Evolutionary conservation across 1,140 invertebrate genomes (phyloP).

Genomic region (Drosophila lacteicornis): DNA sequence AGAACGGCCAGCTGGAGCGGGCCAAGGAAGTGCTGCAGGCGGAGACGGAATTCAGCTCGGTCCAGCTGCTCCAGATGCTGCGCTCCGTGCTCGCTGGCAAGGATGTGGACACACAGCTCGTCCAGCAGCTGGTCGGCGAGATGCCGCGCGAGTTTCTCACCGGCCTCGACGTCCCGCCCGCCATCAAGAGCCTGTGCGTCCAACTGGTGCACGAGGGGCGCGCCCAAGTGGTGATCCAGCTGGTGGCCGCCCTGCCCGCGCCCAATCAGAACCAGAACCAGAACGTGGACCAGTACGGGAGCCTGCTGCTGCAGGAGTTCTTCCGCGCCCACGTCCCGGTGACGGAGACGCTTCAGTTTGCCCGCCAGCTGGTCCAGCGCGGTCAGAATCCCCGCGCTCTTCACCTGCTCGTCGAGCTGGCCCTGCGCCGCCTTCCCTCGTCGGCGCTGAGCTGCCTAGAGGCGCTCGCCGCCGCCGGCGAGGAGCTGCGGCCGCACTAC

Average conservation of each 20-base stretch:
- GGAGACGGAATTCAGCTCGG: slow-evolving; percentile 44
- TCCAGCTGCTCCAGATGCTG: slow-evolving; percentile 72
- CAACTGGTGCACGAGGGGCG: slow-evolving; percentile 58
- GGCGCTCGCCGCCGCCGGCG: slow-evolving; percentile 39
- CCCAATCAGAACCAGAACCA: slow-evolving; percentile 68
- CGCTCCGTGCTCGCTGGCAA: slow-evolving; percentile 16
- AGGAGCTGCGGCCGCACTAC: slow-evolving; percentile 76
- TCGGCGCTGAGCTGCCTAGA: slow-evolving; percentile 59
- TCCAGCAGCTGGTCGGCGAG: slow-evolving; percentile 52
- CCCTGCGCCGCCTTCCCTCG: slow-evolving; percentile 62
- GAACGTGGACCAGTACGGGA: slow-evolving; percentile 68
- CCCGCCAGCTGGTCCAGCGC: slow-evolving; percentile 45
- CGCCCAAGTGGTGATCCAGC: slow-evolving; percentile 28
- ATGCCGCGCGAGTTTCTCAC: slow-evolving; percentile 59
- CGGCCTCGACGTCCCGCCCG: slow-evolving; percentile 57
- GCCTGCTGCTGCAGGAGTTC: slow-evolving; percentile 64
- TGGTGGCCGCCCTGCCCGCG: slow-evolving; percentile 61
- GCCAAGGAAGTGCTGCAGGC: slow-evolving; percentile 54
- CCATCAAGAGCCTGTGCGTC: slow-evolving; percentile 62
- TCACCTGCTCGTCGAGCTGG: slow-evolving; percentile 67
- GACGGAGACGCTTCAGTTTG: slow-evolving; percentile 62
- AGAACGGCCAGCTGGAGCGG: slow-evolving; percentile 61
- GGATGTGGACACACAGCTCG: slow-evolving; percentile 32
- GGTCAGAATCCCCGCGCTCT: slow-evolving; percentile 70
- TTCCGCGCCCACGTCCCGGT: slow-evolving; percentile 46